A percentile compares a stretch with the other conserved stretches of the same genome.
These are phyloP conservation scores for Rhea americana DNA, from an alignment of 2,113 vertebrate species.

Conservation along the genomic window DNA sequence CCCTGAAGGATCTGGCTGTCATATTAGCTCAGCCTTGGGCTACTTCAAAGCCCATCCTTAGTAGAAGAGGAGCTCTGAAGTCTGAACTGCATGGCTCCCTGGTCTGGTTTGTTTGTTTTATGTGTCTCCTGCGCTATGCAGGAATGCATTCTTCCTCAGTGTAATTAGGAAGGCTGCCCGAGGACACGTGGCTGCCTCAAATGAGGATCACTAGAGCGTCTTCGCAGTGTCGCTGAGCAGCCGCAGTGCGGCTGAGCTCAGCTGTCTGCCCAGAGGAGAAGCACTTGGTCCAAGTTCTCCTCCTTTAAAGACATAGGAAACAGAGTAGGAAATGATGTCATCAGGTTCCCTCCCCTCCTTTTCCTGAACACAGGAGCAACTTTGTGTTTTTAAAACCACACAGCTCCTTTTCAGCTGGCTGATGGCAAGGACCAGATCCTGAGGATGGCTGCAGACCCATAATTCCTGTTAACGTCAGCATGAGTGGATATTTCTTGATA, in stretches of 20 bases:
- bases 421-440: not conserved
- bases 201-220: not conserved
- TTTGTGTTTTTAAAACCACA: not conserved
- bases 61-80: not conserved
- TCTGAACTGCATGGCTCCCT: not conserved
- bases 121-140: not conserved
- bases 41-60: not conserved
- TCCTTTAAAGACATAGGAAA: not conserved
- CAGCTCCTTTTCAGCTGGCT: not conserved
- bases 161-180: not conserved
- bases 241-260: not conserved
- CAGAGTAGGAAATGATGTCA: slow-evolving; percentile 36
- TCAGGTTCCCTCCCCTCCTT: not conserved
- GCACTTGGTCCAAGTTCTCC: not conserved
- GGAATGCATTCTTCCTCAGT: not conserved
- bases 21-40: not conserved
- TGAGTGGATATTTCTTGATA: not conserved
- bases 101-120: not conserved
- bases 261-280: not conserved
- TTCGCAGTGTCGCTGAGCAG: not conserved
- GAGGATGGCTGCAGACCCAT: not conserved
- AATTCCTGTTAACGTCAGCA: not conserved
- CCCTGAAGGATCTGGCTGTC: not conserved
- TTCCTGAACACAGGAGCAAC: fast-evolving
- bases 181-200: not conserved